Percentiles rank a stretch among this genome's conserved stretches.
These are phyloP conservation scores for Maconellicoccus hirsutus DNA, from an alignment of 1,140 invertebrate genomes.

Conservation along the genomic window DNA sequence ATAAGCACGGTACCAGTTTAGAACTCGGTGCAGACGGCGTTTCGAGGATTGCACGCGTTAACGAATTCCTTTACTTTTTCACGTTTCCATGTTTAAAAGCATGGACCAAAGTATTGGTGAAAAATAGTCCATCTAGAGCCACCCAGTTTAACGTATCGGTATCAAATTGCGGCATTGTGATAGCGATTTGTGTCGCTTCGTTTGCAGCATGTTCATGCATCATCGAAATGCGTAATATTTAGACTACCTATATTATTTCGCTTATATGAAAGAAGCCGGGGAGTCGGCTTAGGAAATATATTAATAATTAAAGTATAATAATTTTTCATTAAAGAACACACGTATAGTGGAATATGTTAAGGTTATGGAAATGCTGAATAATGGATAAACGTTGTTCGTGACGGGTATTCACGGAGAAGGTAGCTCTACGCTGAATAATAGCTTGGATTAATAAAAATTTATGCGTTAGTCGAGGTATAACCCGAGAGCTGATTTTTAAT, in stretches of 20 bases:
- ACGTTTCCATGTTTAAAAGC: too few relatives aligned
- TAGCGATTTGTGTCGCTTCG: background rate
- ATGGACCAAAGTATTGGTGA: too few relatives aligned
- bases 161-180: background rate
- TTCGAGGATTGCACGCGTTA: too few relatives aligned
- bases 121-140: too few relatives aligned
- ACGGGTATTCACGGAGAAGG: constrained; percentile 1
- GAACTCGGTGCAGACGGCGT: too few relatives aligned
- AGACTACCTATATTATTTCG: background rate
- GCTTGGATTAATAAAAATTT: constrained; percentile 1
- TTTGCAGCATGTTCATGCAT: background rate
- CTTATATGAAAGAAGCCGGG: background rate
- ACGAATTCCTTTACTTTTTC: too few relatives aligned
- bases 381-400: background rate
- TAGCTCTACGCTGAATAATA: background rate
- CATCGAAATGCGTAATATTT: background rate
- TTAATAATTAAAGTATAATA: constrained; percentile 6
- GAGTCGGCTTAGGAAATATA: background rate
- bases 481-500: background rate
- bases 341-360: background rate
- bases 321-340: constrained; percentile 5
- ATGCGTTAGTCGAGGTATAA: background rate
- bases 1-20: too few relatives aligned
- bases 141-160: background rate
- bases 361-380: background rate